Base-by-base conservation (phyloP, 2,888 invertebrate species). In the Drepana falcataria region DNA sequence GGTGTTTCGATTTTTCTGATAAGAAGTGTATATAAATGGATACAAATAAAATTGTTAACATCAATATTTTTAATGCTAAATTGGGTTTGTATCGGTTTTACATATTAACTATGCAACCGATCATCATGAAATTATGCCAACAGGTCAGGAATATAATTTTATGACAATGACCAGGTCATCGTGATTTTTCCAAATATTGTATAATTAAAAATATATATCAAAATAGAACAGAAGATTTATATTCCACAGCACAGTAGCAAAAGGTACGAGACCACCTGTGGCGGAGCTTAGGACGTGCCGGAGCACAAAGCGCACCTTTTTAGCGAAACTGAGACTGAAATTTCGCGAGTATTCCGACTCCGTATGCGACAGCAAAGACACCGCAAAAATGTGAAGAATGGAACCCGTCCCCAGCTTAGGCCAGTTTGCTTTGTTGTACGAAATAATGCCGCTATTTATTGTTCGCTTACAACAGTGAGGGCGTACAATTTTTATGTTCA, bases 311-410 rank as follows among this genome's bases (percentile, higher is more conserved):
- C 73, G 72, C 71, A 73, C 77, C 81, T 78, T 81, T 82, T 79
- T 75, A 79, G 71, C 65, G 68, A 69, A 64, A 65, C 69, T 69
- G 72, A 69, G 69, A 75, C 73, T 71, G 69, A 76, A 78, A 78
- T 77, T 80, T 77, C 73, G 69, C 69, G 73, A 75, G 71, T 68
- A 80, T 80, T 78, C 72, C 9, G 9, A 44, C 44, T 44, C 44
- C 76, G 70, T 61, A 61, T 62, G 69, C 69, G 66, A 69, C 69
- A 63, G 71, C 73, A 80, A 77, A 81, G 75, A 73, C 72, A 71
- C 81, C 81, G 73, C 81, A 79, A 78, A 81, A 82, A 82, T 81
- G 78, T 69, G 69, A 77, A 72, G 76, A 80, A 78, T 78, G 74
- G 64, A 63, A 69, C 68, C 69, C 68, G 63, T 56, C 61, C 60